Conservation (phyloP, 2,113 vertebrate genomes). For the Eptatretus burgeri region DNA sequence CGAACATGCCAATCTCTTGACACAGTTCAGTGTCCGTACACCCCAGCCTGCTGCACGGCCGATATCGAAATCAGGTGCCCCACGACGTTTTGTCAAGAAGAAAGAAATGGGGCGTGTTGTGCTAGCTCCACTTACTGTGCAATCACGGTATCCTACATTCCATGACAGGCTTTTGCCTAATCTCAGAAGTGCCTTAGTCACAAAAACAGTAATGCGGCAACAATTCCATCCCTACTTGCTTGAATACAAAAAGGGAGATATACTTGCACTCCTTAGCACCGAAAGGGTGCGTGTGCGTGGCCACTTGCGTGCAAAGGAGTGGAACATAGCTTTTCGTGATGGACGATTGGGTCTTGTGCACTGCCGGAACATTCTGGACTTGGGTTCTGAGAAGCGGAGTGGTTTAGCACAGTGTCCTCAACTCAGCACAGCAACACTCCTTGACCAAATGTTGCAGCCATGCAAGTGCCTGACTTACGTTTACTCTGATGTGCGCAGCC, state of each 20-base stretch:
- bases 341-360: slow-evolving; percentile 59
- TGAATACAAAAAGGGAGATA: slow-evolving; percentile 73
- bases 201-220: slow-evolving; percentile 71
- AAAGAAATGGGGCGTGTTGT: slow-evolving; percentile 70
- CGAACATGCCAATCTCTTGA: slow-evolving; percentile 37
- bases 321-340: slow-evolving; percentile 80
- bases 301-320: slow-evolving; percentile 83
- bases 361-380: slow-evolving; percentile 53
- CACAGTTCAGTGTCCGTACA: slow-evolving; percentile 72
- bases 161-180: slow-evolving; percentile 43
- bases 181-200: slow-evolving; percentile 54
- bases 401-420: slow-evolving; percentile 38
- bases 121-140: slow-evolving; percentile 41
- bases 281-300: slow-evolving; percentile 66
- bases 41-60: slow-evolving; percentile 50
- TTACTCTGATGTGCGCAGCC: slow-evolving; percentile 60
- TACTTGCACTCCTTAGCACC: slow-evolving; percentile 50
- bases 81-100: slow-evolving; percentile 69
- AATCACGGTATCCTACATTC: slow-evolving; percentile 50
- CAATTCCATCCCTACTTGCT: slow-evolving; percentile 65
- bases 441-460: slow-evolving; percentile 63
- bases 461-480: slow-evolving; percentile 92
- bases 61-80: slow-evolving; percentile 27
- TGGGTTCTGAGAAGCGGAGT: slow-evolving; percentile 40
- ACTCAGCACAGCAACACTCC: slow-evolving; percentile 36